phyloP scores from a whole-genome alignment of 2,113 vertebrate genomes.

The Pimephales promelas region DNA sequence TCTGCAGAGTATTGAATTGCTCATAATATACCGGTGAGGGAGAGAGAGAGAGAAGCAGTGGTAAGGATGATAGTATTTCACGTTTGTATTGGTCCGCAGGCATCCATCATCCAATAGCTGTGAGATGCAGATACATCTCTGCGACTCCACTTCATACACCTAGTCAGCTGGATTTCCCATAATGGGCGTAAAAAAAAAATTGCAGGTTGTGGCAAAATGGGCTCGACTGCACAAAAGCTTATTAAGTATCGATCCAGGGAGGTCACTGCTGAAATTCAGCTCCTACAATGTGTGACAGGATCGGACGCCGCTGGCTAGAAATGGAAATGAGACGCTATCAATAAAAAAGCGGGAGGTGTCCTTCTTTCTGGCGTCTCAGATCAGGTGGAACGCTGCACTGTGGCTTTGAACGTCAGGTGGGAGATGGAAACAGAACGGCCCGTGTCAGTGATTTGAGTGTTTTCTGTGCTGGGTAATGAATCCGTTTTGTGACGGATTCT shows the following conservation, averaged over 20 bases:
- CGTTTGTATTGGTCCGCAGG: slow-evolving; percentile 61
- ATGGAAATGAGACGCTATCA: slow-evolving; percentile 70
- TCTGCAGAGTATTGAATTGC: slow-evolving; percentile 63
- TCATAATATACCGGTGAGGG: slow-evolving; percentile 67
- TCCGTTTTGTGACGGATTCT: slow-evolving; percentile 36
- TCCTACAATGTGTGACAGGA: slow-evolving; percentile 67
- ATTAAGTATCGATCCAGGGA: slow-evolving; percentile 79
- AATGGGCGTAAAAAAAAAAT: slow-evolving; percentile 77
- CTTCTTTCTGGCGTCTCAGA: slow-evolving; percentile 51
- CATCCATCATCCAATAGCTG: slow-evolving; percentile 68
- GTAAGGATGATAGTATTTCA: slow-evolving; percentile 59
- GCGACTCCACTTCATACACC: slow-evolving; percentile 68
- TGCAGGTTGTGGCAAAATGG: slow-evolving; percentile 79
- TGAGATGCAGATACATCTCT: slow-evolving; percentile 63
- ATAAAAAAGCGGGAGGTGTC: slow-evolving; percentile 60
- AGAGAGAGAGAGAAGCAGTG: slow-evolving; percentile 51
- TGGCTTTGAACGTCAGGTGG: slow-evolving; percentile 46
- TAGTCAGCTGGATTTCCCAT: slow-evolving; percentile 79
- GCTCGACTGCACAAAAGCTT: slow-evolving; percentile 75
- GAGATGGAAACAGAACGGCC: slow-evolving; percentile 35
- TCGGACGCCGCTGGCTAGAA: slow-evolving; percentile 44
- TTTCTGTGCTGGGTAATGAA: slow-evolving; percentile 41
- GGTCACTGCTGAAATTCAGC: slow-evolving; percentile 73
- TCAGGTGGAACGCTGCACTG: slow-evolving; percentile 39
- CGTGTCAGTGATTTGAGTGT: slow-evolving; percentile 58